These are phyloP conservation scores for Scaptomyza graminum DNA, from an alignment of 1,140 invertebrate species.

Conservation along the genomic window DNA sequence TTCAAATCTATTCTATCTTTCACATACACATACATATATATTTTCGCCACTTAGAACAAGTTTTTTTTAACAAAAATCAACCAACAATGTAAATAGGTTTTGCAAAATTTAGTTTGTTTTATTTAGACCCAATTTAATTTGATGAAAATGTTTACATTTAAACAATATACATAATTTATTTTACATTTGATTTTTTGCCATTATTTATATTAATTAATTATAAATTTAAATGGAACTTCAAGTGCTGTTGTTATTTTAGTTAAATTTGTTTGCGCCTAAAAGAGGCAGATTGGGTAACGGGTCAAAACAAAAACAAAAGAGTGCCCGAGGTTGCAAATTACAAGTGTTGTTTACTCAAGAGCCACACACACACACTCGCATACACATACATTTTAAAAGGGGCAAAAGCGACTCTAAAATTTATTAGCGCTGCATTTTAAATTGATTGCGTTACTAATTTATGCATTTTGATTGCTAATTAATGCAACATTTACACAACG, in stretches of 20 bases:
- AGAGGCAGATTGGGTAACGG: too few species aligned
- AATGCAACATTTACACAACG: slow-evolving; percentile 60
- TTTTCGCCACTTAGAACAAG: too few species aligned
- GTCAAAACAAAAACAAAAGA: background rate
- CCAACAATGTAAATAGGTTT: too few species aligned
- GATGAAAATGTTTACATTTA: too few species aligned
- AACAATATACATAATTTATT: too few species aligned
- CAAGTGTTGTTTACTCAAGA: slow-evolving; percentile 4
- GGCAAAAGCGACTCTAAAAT: slow-evolving; percentile 43
- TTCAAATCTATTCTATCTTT: too few species aligned
- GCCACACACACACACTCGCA: too few species aligned
- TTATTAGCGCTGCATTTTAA: slow-evolving; percentile 62
- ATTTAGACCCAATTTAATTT: too few species aligned
- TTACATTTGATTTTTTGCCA: too few species aligned
- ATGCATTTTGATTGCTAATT: slow-evolving; percentile 78
- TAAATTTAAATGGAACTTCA: background rate
- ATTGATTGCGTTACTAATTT: slow-evolving; percentile 69
- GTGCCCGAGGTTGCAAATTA: slow-evolving; percentile 2
- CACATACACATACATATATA: too few species aligned
- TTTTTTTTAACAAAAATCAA: too few species aligned
- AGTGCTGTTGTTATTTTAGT: background rate
- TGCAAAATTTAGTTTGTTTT: too few species aligned
- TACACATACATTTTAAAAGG: background rate
- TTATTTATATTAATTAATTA: background rate
- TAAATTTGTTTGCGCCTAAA: slow-evolving; percentile 1